Evolutionary conservation across 2,888 invertebrate genomes (phyloP).

Genomic region (Sinodicranocentrus sp.): DNA sequence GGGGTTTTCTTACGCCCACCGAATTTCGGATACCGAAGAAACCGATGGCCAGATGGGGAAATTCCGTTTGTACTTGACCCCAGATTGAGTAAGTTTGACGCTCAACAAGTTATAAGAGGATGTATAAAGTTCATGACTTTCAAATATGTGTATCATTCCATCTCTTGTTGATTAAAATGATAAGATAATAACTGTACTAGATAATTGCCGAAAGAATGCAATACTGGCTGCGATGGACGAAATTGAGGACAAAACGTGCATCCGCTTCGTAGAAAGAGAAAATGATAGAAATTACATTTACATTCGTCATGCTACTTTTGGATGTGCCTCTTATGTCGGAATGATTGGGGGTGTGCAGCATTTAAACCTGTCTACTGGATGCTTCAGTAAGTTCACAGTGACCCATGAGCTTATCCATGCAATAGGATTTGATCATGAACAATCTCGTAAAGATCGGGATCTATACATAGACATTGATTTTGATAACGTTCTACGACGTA

Average conservation of each 20-base stretch:
- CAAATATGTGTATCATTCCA: no score
- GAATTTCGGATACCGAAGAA: slow-evolving; percentile 30
- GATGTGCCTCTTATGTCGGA: slow-evolving; percentile 64
- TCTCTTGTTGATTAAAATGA: background rate
- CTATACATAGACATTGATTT: slow-evolving; percentile 58
- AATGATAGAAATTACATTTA: slow-evolving; percentile 38
- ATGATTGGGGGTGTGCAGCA: slow-evolving; percentile 53
- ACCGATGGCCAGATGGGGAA: slow-evolving; percentile 61
- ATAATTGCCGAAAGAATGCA: slow-evolving; percentile 24
- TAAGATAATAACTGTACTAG: no score
- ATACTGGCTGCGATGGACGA: slow-evolving; percentile 62
- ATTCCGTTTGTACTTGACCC: slow-evolving; percentile 54
- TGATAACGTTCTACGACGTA: slow-evolving; percentile 48
- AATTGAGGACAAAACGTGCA: slow-evolving; percentile 64
- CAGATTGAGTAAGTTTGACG: slow-evolving; percentile 56
- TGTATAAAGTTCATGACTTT: no score
- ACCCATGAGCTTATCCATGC: slow-evolving; percentile 68
- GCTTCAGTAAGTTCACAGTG: slow-evolving; percentile 36
- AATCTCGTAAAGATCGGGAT: slow-evolving; percentile 59
- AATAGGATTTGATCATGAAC: slow-evolving; percentile 67
- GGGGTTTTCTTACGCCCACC: slow-evolving; percentile 46
- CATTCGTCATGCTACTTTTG: slow-evolving; percentile 28
- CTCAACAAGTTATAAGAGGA: no score
- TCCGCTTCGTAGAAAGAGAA: slow-evolving; percentile 55
- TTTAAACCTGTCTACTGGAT: slow-evolving; percentile 59